Conservation (phyloP, 2,113 vertebrate genomes). For the Thinocorus orbignyianus region DNA sequence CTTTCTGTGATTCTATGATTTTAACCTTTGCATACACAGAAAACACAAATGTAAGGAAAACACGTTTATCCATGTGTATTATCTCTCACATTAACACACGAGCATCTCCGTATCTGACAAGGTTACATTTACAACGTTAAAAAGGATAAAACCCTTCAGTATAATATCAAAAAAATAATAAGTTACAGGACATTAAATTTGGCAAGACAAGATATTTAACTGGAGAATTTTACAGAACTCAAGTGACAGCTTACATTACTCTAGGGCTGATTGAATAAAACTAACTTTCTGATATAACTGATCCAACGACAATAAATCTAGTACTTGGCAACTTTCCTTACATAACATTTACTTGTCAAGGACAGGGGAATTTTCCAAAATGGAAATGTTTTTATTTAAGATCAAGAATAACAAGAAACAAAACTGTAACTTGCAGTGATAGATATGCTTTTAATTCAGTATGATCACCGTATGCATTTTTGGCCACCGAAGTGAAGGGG, state of each 20-base stretch:
- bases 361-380: background rate
- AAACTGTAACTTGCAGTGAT: background rate
- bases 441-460: background rate
- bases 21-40: too few species aligned
- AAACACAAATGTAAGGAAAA: too few species aligned
- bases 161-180: background rate
- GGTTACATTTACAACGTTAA: conserved; percentile 1
- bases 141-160: conserved; percentile 10
- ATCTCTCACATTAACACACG: background rate
- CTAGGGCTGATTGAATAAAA: background rate
- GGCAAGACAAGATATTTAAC: background rate
- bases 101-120: conserved; percentile 10
- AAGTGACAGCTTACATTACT: background rate
- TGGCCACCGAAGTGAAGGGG: background rate
- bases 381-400: background rate
- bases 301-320: background rate
- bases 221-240: conserved; percentile 1
- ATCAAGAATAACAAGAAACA: background rate
- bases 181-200: background rate
- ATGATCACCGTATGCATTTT: background rate
- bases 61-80: background rate
- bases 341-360: background rate
- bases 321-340: background rate
- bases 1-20: too few species aligned
- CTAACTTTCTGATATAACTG: background rate